Evolutionary conservation across 2,888 invertebrate genomes (phyloP).

Genomic region (Ectropis crepuscularia): DNA sequence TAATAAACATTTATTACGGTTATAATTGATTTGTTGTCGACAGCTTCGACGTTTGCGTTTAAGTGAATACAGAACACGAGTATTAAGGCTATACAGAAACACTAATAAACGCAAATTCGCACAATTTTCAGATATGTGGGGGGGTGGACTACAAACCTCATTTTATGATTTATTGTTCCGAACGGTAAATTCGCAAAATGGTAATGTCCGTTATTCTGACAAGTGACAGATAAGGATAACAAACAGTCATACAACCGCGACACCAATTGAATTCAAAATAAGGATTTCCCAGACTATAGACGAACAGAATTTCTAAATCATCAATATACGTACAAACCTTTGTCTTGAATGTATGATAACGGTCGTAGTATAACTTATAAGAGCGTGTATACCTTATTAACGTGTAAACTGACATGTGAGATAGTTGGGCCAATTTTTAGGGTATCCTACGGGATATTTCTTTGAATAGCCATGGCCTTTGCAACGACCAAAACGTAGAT

Average conservation of each 20-base stretch:
- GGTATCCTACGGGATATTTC: too few species aligned
- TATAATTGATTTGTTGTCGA: slow-evolving; percentile 30
- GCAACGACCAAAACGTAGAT: too few species aligned
- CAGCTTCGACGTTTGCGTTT: slow-evolving; percentile 4
- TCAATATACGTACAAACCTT: too few species aligned
- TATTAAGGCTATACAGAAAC: background rate
- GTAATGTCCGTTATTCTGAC: slow-evolving; percentile 72
- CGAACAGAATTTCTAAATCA: slow-evolving; percentile 1
- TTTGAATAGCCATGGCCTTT: too few species aligned
- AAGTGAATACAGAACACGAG: slow-evolving; percentile 1
- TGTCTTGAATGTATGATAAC: too few species aligned
- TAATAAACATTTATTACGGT: slow-evolving; percentile 19
- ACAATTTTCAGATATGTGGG: slow-evolving; percentile 20
- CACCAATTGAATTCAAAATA: slow-evolving; percentile 68
- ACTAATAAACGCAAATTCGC: slow-evolving; percentile 3
- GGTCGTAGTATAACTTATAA: too few species aligned
- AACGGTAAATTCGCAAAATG: slow-evolving; percentile 74
- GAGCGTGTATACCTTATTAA: too few species aligned
- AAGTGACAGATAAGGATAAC: slow-evolving; percentile 72
- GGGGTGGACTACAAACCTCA: slow-evolving; percentile 66
- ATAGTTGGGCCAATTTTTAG: too few species aligned
- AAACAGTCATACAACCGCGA: slow-evolving; percentile 67
- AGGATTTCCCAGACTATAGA: slow-evolving; percentile 46
- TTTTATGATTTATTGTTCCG: slow-evolving; percentile 64
- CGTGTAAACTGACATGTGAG: too few species aligned